A percentile compares a stretch with the other conserved stretches of the same genome.
These are phyloP conservation scores for Microctenopoma lineatum DNA, from an alignment of 2,797 vertebrate species.

Conservation along the genomic window DNA sequence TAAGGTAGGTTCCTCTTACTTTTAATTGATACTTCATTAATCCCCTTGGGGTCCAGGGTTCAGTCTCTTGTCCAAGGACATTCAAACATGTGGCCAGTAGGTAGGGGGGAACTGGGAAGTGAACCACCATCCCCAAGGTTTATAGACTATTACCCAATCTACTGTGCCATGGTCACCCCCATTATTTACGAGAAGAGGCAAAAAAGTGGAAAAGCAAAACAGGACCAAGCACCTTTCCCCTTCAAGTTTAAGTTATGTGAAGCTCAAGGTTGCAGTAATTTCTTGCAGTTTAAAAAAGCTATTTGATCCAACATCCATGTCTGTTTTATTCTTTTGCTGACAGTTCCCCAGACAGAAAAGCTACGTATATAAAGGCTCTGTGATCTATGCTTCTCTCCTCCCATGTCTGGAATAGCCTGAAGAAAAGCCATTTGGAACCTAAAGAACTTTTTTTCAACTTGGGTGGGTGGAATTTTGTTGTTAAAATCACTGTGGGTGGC, in stretches of 20 bases:
- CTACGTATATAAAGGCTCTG: conserved; percentile 9
- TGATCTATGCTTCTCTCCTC: conserved; percentile 31
- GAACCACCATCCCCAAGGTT: too few relatives aligned
- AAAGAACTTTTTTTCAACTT: conserved; percentile 27
- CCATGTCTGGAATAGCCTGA: conserved; percentile 25
- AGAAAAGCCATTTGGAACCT: conserved; percentile 38
- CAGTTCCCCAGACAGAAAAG: conserved; percentile 42
- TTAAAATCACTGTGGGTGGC: conserved; percentile 31
- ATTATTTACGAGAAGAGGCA: background rate
- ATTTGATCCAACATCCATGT: conserved; percentile 30
- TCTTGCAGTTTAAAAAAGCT: background rate
- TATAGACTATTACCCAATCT: too few relatives aligned
- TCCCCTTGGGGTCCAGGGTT: too few relatives aligned
- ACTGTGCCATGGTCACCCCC: too few relatives aligned
- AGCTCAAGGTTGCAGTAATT: background rate
- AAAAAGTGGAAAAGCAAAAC: too few relatives aligned
- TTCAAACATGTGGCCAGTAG: too few relatives aligned
- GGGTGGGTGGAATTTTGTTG: conserved; percentile 44
- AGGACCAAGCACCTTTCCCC: background rate
- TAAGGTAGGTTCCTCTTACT: conserved; percentile 11
- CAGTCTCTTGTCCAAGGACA: too few relatives aligned
- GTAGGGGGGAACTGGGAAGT: too few relatives aligned
- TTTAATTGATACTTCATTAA: background rate
- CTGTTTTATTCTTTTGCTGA: conserved; percentile 37
- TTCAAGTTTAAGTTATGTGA: background rate